Conservation (phyloP, 2,113 vertebrate genomes). For the Anas platyrhynchos region DNA sequence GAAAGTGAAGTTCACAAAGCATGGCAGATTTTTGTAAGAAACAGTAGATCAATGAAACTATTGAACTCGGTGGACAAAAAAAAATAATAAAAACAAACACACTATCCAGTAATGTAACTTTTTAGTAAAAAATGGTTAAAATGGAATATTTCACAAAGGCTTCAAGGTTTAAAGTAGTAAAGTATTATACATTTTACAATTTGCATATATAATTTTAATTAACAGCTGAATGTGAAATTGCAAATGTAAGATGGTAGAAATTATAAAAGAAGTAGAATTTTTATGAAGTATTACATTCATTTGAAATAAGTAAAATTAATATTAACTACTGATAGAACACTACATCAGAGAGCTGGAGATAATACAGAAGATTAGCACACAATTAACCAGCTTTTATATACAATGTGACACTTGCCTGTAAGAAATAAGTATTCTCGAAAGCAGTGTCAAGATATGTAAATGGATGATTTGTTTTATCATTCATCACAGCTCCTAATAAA, state of each 20-base stretch:
- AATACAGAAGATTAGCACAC: constrained; percentile 83
- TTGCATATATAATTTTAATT: constrained; percentile 80
- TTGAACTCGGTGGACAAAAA: constrained; percentile 81
- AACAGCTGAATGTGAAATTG: constrained; percentile 74
- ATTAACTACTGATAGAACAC: constrained; percentile 79
- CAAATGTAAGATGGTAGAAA: constrained; percentile 69
- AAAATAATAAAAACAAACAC: constrained; percentile 82
- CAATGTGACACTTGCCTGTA: constrained; percentile 81
- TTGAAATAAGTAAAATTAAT: constrained; percentile 84
- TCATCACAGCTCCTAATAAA: constrained; percentile 82
- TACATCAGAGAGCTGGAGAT: constrained; percentile 80
- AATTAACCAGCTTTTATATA: constrained; percentile 86
- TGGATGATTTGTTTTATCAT: constrained; percentile 86
- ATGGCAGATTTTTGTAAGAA: constrained; percentile 88
- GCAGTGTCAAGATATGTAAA: constrained; percentile 86
- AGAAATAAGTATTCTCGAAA: constrained; percentile 83
- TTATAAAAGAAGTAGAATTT: constrained; percentile 74
- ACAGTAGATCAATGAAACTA: constrained; percentile 87
- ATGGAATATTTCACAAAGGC: constrained; percentile 72
- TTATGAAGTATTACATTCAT: constrained; percentile 77
- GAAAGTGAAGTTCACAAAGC: constrained; percentile 89
- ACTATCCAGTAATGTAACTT: constrained; percentile 73
- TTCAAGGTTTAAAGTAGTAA: constrained; percentile 61
- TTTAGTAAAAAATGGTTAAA: constrained; percentile 72
- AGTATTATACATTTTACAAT: constrained; percentile 61